Conservation (phyloP, 2,888 invertebrate species). For the Unio delphinus region DNA sequence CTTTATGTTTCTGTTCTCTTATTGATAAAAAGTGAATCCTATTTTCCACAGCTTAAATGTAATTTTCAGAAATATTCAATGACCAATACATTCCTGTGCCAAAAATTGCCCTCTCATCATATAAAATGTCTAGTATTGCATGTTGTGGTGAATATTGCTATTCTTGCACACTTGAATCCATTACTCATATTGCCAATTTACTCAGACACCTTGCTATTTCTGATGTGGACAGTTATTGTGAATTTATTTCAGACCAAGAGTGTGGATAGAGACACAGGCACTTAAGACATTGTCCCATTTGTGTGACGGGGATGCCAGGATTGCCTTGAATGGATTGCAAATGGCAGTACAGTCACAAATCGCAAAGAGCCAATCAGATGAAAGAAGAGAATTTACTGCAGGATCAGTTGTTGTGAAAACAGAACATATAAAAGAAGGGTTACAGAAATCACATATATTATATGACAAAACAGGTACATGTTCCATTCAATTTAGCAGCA, state of each 20-base stretch:
- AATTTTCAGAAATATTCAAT: too few relatives aligned
- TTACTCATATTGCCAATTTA: too few relatives aligned
- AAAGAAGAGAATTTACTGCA: not conserved
- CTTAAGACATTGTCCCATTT: slow-evolving; percentile 82
- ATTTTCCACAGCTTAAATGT: too few relatives aligned
- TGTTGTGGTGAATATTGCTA: too few relatives aligned
- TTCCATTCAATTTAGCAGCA: not conserved
- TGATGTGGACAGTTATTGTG: not conserved
- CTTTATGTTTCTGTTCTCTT: too few relatives aligned
- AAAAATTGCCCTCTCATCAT: too few relatives aligned
- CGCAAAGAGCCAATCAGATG: slow-evolving; percentile 3
- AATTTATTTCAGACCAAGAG: slow-evolving; percentile 10
- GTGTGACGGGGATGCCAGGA: slow-evolving; percentile 87
- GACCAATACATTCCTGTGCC: too few relatives aligned
- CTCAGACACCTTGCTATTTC: too few relatives aligned
- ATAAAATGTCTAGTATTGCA: too few relatives aligned
- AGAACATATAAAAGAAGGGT: slow-evolving; percentile 81
- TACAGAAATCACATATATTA: slow-evolving; percentile 83
- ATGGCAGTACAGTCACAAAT: slow-evolving; percentile 77
- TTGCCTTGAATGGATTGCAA: slow-evolving; percentile 84
- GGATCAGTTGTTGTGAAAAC: slow-evolving; percentile 73
- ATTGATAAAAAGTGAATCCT: too few relatives aligned
- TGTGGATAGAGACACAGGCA: slow-evolving; percentile 76
- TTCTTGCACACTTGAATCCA: too few relatives aligned
- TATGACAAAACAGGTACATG: slow-evolving; percentile 80